phyloP scores from a whole-genome alignment of 2,113 vertebrate genomes.

The Entomyzon cyanotis region DNA sequence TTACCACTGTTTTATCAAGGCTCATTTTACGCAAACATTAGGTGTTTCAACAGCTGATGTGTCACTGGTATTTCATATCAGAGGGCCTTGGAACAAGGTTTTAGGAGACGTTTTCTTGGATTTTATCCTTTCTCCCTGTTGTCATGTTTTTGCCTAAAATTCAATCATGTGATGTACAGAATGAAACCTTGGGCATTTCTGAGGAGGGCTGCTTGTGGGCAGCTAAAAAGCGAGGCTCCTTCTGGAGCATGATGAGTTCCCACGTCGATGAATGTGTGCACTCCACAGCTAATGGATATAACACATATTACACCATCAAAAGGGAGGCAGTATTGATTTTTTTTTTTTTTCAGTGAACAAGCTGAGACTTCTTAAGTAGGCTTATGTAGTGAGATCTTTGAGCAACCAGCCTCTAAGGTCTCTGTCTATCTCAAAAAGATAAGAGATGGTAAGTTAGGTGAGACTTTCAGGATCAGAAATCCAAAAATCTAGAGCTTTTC shows the following conservation, averaged over 20 bases:
- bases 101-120: not conserved
- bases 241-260: not conserved
- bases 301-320: not conserved
- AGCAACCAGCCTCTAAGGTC: not conserved
- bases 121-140: not conserved
- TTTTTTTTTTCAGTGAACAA: not conserved
- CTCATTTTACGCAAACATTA: not conserved
- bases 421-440: not conserved
- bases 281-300: not conserved
- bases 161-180: not conserved
- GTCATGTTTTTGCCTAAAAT: not conserved
- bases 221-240: not conserved
- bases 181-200: not conserved
- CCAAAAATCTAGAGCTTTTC: not conserved
- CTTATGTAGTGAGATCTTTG: not conserved
- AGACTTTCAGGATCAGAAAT: not conserved
- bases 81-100: not conserved
- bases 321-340: not conserved
- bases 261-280: accelerated
- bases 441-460: not conserved
- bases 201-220: not conserved
- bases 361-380: not conserved
- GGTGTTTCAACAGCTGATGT: not conserved
- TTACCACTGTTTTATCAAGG: conserved; percentile 6
- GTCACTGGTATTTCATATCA: not conserved